Percentiles rank a stretch among this genome's conserved stretches.
phyloP scores from a whole-genome alignment of 2,888 invertebrate species.

The Euplexia lucipara region DNA sequence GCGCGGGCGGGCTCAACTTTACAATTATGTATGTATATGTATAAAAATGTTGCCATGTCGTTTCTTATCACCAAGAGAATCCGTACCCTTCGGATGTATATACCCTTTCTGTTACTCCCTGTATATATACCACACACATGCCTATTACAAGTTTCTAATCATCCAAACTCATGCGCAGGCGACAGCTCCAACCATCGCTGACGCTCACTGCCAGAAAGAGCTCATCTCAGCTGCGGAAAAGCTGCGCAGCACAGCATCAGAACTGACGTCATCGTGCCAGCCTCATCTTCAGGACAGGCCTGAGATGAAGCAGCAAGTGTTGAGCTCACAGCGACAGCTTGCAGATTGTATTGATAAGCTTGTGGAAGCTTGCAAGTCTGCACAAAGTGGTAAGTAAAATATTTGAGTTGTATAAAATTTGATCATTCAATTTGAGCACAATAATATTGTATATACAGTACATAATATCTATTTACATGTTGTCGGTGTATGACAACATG shows the following conservation, averaged over 20 bases:
- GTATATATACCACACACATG: too few species aligned
- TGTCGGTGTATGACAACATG: too few species aligned
- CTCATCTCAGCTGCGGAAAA: slow-evolving; percentile 63
- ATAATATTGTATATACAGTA: not conserved
- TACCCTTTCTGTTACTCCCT: too few species aligned
- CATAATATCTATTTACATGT: too few species aligned
- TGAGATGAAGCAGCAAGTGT: slow-evolving; percentile 29
- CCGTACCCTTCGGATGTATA: too few species aligned
- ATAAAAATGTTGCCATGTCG: too few species aligned
- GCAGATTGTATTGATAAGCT: slow-evolving; percentile 61
- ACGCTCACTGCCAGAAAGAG: slow-evolving; percentile 63
- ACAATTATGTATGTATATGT: too few species aligned
- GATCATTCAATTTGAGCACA: not conserved
- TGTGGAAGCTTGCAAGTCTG: slow-evolving; percentile 54
- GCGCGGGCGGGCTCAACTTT: too few species aligned
- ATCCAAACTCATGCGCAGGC: slow-evolving; percentile 54
- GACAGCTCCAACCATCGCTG: slow-evolving; percentile 65
- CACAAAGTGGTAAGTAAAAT: slow-evolving; percentile 27
- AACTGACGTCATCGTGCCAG: slow-evolving; percentile 54
- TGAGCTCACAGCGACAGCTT: slow-evolving; percentile 38
- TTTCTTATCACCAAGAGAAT: too few species aligned
- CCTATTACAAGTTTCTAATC: not conserved
- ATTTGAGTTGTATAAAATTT: not conserved
- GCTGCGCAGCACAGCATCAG: slow-evolving; percentile 59
- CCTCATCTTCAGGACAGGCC: slow-evolving; percentile 51